phyloP scores from a whole-genome alignment of 2,797 vertebrate genomes.

The Momotus momota region DNA sequence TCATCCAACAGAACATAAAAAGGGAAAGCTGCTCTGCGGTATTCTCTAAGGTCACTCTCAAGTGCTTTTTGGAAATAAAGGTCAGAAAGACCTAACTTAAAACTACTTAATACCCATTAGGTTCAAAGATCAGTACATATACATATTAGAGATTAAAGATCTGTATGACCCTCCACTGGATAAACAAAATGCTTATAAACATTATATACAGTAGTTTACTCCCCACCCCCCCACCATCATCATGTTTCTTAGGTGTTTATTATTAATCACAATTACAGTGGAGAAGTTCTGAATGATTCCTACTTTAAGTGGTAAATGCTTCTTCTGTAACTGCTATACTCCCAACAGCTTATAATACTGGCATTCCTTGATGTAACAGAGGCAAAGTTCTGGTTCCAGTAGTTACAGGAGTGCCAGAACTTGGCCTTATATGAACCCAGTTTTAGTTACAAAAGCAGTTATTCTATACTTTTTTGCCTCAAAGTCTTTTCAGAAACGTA shows the following conservation, averaged over 20 bases:
- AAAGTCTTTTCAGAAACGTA: background rate
- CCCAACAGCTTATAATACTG: background rate
- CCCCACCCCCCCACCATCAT: too few species aligned
- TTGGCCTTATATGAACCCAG: background rate
- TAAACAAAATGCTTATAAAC: constrained; percentile 23
- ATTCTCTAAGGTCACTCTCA: background rate
- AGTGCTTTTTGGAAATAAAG: background rate
- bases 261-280: background rate
- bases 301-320: background rate
- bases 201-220: constrained; percentile 6
- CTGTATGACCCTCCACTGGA: background rate
- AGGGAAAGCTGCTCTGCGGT: background rate
- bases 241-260: background rate
- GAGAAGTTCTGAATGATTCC: background rate
- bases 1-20: background rate
- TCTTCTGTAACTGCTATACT: background rate
- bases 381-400: background rate
- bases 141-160: background rate
- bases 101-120: background rate
- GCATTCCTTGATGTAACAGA: background rate
- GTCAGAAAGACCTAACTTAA: background rate
- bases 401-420: background rate
- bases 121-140: background rate
- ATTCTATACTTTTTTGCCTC: background rate
- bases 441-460: constrained; percentile 4